Conservation (phyloP, 2,888 invertebrate species). For the Seira musarum region DNA sequence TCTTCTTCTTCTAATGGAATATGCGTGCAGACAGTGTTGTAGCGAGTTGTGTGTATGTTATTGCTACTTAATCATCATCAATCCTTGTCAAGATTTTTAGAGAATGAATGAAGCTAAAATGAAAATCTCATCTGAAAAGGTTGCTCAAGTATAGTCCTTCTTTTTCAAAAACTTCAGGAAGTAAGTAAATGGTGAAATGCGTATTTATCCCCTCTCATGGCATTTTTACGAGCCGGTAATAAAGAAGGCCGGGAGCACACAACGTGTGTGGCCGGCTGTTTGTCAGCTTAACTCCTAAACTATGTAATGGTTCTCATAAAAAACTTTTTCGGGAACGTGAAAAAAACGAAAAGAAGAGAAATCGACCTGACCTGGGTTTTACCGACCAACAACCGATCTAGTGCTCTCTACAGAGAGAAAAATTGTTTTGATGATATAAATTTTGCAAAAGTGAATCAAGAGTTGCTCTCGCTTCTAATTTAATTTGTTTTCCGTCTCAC, state of each 20-base stretch:
- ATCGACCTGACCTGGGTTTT: neutral
- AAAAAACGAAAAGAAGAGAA: neutral
- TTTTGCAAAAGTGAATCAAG: too few relatives aligned
- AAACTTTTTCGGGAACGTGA: neutral
- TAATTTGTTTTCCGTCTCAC: too few relatives aligned
- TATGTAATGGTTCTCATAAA: neutral
- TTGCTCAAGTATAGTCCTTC: neutral
- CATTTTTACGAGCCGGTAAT: slow-evolving; percentile 8
- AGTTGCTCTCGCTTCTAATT: too few relatives aligned
- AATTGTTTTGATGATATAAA: too few relatives aligned
- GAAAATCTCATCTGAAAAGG: slow-evolving; percentile 23
- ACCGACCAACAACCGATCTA: too few relatives aligned
- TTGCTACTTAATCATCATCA: slow-evolving; percentile 43
- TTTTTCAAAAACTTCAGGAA: neutral
- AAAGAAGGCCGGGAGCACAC: neutral
- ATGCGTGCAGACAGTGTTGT: neutral
- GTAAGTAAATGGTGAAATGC: neutral
- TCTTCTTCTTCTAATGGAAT: too few relatives aligned
- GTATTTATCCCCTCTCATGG: neutral
- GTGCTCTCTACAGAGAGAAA: too few relatives aligned
- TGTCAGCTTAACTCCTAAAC: neutral
- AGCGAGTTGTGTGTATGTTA: neutral
- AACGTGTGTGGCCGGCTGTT: slow-evolving; percentile 2
- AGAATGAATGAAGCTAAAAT: slow-evolving; percentile 16
- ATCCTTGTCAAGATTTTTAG: slow-evolving; percentile 37